phyloP scores from a whole-genome alignment of 2,113 vertebrate species.

The Aptenodytes forsteri region DNA sequence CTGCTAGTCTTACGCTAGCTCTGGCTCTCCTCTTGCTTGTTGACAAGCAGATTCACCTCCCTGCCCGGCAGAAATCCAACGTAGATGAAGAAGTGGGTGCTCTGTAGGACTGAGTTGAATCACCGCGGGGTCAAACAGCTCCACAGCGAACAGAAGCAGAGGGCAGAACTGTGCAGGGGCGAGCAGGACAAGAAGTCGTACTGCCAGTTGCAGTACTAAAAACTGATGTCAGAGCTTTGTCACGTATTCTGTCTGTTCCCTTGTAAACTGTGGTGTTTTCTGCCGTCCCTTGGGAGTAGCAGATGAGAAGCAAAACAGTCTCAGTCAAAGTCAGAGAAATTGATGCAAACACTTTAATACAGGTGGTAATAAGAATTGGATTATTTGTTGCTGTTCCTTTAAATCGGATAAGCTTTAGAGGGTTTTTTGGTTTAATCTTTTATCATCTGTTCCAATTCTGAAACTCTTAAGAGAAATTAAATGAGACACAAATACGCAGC shows the following conservation, averaged over 20 bases:
- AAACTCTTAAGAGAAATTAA: not conserved
- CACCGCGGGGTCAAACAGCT: not conserved
- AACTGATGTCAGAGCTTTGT: not conserved
- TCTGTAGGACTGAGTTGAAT: not conserved
- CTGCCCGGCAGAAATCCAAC: not conserved
- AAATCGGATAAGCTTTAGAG: not conserved
- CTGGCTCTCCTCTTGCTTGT: not conserved
- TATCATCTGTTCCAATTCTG: not conserved
- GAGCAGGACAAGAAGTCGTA: not conserved
- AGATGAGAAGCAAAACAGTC: not conserved
- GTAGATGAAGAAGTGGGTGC: not conserved
- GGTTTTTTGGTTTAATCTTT: not conserved
- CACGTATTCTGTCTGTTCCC: not conserved
- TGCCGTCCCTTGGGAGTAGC: accelerated
- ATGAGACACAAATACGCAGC: not conserved
- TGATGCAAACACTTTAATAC: not conserved
- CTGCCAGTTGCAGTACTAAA: not conserved
- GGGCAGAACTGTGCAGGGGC: not conserved
- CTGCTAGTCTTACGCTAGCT: not conserved
- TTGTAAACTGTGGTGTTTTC: not conserved
- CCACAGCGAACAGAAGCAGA: not conserved
- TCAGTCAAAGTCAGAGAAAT: not conserved
- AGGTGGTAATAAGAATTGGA: not conserved
- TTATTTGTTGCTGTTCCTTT: not conserved
- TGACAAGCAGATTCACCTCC: not conserved